Evolutionary conservation across 1,140 invertebrate genomes (phyloP).

Genomic region (Armadillidium nasatum): DNA sequence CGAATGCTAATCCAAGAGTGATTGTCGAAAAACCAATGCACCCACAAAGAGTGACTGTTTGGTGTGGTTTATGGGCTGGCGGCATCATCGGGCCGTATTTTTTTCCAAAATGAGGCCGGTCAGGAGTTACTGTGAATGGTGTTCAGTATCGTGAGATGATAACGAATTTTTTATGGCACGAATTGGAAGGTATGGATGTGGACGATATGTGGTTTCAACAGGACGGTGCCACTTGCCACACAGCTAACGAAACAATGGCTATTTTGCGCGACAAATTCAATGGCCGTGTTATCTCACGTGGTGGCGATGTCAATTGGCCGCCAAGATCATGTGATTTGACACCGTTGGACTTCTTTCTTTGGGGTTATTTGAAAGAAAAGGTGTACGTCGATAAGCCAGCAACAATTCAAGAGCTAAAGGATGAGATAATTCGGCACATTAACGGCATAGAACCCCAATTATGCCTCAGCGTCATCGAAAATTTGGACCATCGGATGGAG

Average conservation of each 20-base stretch:
- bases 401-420: slow-evolving; percentile 1
- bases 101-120: slow-evolving; percentile 43
- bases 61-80: slow-evolving; percentile 48
- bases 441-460: neutral
- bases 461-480: slow-evolving; percentile 13
- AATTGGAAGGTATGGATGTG: slow-evolving; percentile 30
- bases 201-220: slow-evolving; percentile 44
- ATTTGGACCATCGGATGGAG: slow-evolving; percentile 16
- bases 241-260: slow-evolving; percentile 20
- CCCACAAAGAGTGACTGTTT: slow-evolving; percentile 48
- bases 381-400: neutral
- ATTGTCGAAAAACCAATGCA: slow-evolving; percentile 48
- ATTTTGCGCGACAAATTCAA: neutral
- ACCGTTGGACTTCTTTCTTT: slow-evolving; percentile 14
- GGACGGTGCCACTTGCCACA: slow-evolving; percentile 42
- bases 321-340: slow-evolving; percentile 21
- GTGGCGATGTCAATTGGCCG: slow-evolving; percentile 33
- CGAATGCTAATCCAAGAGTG: slow-evolving; percentile 45
- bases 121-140: slow-evolving; percentile 37
- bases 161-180: slow-evolving; percentile 35
- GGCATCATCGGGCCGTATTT: slow-evolving; percentile 47
- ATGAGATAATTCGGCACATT: slow-evolving; percentile 7
- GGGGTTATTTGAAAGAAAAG: slow-evolving; percentile 1
- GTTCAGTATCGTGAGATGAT: slow-evolving; percentile 40
- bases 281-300: slow-evolving; percentile 32